Base-by-base conservation (phyloP, 2,113 vertebrate genomes). In the Silurus meridionalis region DNA sequence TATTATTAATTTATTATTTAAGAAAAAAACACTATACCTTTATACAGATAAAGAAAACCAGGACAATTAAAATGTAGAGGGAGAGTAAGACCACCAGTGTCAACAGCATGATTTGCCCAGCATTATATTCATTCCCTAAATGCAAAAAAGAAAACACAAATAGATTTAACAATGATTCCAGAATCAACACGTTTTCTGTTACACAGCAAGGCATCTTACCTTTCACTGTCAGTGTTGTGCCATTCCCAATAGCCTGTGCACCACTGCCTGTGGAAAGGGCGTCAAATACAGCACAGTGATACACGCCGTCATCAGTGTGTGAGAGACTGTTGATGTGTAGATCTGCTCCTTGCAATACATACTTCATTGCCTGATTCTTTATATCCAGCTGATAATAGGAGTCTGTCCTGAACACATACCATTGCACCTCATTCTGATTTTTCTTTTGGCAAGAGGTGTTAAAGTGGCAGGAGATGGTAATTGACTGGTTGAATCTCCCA, bases 141-240 rank as follows among this genome's bases (percentile, higher is more conserved):
- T 25, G 84, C 17, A 86, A 61, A 77, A 5, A 69, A 82, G 23
- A 82, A 19, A 4, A 46, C 5, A 57, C 55, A 53, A 0, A 23
- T 10, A 48, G 23, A 14, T 74, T 72, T 58, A 53, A 55, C 13
- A 87, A 25, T n/a, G 87, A 71, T 79, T 46, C 13, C 25, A 37
- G 7, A 37, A 52, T 84, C 48, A 52, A 77, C 28, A 14, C 46
- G 6, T 21, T 8, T 17, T 57, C 19, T 72, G 14, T 57, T 15
- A 81, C 28, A 50, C 4, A n/a, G 25, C 64, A n/a, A 19, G 2
- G 23, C 14, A 58, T 57, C 78, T 86, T 69, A 90, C 89, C 84
- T 85, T 80, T 84, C 13, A 90, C 86, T 25, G 50, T 83, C 0
- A 89, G 66, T 66, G 37, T 64, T 13, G 84, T 90, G 10, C 89